Conservation (phyloP, 2,113 vertebrate species). For the Aleadryas rufinucha region DNA sequence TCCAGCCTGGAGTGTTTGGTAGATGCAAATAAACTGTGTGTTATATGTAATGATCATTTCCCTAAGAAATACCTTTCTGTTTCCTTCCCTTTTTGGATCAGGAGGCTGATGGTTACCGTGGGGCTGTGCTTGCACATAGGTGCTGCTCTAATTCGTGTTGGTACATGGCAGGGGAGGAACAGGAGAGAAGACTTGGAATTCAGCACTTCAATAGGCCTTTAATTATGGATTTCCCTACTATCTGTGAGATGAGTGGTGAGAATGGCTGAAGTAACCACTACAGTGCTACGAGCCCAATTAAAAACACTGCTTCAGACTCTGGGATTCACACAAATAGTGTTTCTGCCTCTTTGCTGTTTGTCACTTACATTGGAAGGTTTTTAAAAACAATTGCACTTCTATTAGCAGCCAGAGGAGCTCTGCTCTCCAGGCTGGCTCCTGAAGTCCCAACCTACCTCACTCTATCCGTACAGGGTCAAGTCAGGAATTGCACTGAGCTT, state of each 20-base stretch:
- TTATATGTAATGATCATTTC: neutral
- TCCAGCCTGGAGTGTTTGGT: neutral
- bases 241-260: neutral
- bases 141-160: neutral
- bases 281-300: neutral
- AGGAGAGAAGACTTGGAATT: neutral
- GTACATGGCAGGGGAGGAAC: neutral
- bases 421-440: neutral
- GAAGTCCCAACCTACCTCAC: neutral
- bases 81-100: neutral
- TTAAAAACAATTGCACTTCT: neutral
- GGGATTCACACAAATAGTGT: too few species aligned
- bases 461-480: neutral
- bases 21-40: neutral
- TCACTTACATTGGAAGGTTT: neutral
- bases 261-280: neutral
- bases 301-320: neutral
- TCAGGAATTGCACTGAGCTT: neutral
- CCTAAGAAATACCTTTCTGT: neutral
- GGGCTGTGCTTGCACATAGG: neutral
- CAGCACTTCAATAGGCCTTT: neutral
- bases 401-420: neutral
- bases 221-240: neutral
- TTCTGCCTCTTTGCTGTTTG: neutral
- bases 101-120: neutral